phyloP scores from a whole-genome alignment of 2,888 invertebrate species.

The Chaitophorus viminalis region DNA sequence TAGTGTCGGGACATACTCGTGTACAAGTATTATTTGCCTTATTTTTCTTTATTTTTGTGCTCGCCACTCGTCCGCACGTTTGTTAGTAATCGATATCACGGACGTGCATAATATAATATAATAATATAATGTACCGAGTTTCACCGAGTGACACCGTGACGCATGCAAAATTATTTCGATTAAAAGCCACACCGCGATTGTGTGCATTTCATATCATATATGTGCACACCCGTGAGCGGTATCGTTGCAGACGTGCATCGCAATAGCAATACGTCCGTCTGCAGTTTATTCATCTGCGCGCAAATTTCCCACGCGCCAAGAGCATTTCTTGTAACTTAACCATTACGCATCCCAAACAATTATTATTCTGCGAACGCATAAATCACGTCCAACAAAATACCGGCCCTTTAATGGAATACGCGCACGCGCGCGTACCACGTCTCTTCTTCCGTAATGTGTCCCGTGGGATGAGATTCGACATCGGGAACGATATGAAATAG shows the following conservation, averaged over 20 bases:
- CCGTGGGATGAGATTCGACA: background rate
- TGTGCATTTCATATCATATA: background rate
- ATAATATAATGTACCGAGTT: background rate
- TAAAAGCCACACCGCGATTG: conserved; percentile 11
- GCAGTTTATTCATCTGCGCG: conserved; percentile 5
- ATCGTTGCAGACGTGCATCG: background rate
- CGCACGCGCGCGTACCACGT: no score
- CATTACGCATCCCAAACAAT: conserved; percentile 24
- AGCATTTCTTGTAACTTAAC: conserved; percentile 16
- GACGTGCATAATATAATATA: no score
- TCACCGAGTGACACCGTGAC: background rate
- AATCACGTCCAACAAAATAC: conserved; percentile 20
- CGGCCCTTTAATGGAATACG: background rate
- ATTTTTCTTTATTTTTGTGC: background rate
- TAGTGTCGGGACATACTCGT: no score
- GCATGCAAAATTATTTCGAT: conserved; percentile 45
- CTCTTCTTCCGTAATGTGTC: background rate
- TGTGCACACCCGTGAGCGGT: conserved; percentile 6
- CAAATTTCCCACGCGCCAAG: conserved; percentile 28
- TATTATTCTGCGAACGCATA: conserved; percentile 6
- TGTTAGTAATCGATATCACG: conserved; percentile 16
- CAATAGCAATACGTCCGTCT: background rate
- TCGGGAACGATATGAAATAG: no score
- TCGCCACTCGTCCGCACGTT: background rate
- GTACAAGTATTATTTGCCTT: no score